Evolutionary conservation across 2,888 invertebrate species (phyloP), one percentile per base, ranked within the genome.

Genomic region (Nomada fabriciana): DNA sequence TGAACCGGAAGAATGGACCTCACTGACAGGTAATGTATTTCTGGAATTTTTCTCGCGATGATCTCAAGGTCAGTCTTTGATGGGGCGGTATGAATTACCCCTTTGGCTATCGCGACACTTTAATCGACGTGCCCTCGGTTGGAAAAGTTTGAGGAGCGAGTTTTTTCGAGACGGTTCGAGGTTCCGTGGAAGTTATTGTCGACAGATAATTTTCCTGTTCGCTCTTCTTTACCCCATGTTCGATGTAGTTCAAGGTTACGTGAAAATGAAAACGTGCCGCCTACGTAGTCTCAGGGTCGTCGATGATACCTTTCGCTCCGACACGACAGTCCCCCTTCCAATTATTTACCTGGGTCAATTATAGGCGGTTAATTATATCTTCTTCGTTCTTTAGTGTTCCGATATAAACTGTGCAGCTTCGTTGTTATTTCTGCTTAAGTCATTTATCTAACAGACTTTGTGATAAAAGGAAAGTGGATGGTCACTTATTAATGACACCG

Each of bases 181-280:
- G 7, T 23, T 20, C 10, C n/a, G 9, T 5, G 7, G 15, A 15
- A 23, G 23, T 25, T 18, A 10, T 53, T 29, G 13, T 29, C 50
- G 36, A 36, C 42, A 25, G 13, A 43, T 65, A 50, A 18, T 64
- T 15, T 64, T 25, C 13, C n/a, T 11, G 18, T 57, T n/a, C 36
- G n/a, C 29, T 36, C 25, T 20, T 50, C 11, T 36, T 7, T 15
- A 9, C 18, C 5, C 47, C 50, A 15, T 15, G 47, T 18, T 11
- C 18, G n/a, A 23, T 25, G 2, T 25, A 59, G 81, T 76, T 81
- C 82, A 80, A 81, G 82, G 82, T 82, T 82, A 76, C n/a, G 47
- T 63, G 65, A 52, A 23, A 36, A 53, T 15, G 20, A 47, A 23
- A 52, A 25, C 64, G 81, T 72, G 82, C 71, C 81, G 71, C 68